A percentile compares a stretch with the other conserved stretches of the same genome.
Conservation (phyloP, 2,113 vertebrate genomes). For the Zosterops pallidus region DNA sequence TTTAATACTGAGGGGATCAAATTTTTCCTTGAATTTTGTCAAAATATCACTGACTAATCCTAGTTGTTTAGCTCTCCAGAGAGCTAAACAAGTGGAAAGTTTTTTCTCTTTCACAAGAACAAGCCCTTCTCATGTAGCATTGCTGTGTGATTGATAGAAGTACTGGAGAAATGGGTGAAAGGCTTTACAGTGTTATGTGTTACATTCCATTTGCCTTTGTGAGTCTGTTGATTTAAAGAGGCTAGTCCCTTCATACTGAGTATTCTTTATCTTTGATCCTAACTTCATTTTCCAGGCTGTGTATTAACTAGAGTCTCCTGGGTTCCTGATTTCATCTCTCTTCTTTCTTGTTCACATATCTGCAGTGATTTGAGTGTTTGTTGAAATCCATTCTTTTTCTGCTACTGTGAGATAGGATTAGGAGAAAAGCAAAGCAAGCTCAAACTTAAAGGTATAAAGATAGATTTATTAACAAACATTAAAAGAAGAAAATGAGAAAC, state of each 20-base stretch:
- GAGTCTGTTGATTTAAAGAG: not conserved
- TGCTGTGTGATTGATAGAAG: not conserved
- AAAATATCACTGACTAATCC: not conserved
- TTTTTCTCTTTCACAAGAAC: not conserved
- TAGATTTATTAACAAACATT: no score
- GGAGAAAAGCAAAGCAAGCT: no score
- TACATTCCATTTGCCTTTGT: not conserved
- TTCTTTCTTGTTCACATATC: not conserved
- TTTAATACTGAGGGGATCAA: not conserved
- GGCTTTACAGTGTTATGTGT: not conserved
- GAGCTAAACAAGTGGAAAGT: not conserved
- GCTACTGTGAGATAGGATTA: no score
- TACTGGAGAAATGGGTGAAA: not conserved
- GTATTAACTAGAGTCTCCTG: not conserved
- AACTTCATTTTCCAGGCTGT: not conserved
- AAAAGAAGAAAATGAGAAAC: no score
- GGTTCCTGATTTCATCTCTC: not conserved
- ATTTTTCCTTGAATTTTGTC: not conserved
- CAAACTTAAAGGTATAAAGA: no score
- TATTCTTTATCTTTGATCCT: not conserved
- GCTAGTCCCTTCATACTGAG: not conserved
- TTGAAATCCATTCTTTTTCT: no score
- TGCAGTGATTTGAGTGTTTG: no score
- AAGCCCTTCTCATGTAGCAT: not conserved
- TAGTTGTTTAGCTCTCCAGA: not conserved